Base-by-base conservation (phyloP, 2,888 invertebrate species). In the Schrankia costaestrigalis region DNA sequence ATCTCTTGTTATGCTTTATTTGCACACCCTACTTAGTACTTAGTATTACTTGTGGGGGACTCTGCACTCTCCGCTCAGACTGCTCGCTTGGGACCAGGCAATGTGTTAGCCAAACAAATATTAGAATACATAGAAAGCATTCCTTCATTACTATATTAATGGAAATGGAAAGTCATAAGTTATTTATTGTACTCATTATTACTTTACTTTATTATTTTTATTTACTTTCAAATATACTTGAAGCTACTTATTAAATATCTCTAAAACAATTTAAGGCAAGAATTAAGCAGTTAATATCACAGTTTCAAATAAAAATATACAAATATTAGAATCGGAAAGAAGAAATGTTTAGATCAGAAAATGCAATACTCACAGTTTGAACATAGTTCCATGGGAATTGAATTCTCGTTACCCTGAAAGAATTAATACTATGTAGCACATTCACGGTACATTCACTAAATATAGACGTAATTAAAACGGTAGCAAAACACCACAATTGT, bases 311-410 rank as follows among this genome's bases (percentile, higher is more conserved):
- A 46, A 55, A 56, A 62, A 63, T 30, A 48, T 45, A 46, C 48
- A 48, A 31, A 55, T 50, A 53, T 41, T 42, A 56, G 46, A 45
- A 35, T 44, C 35, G 36, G 52, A 52, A 46, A 48, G 48, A 46
- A 56, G 44, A 48, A 44, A 48, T 50, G 37, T 27, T 22, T 22
- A 34, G 11, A 47, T 29, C 39, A 12, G 13, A 12, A 38, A 27
- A 44, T 36, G 26, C 11, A 43, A 68, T 83, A 94, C 95, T 95
- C 90, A 95, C 96, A 96, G 80, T 96, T 97, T 79, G 97, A 96
- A 92, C 97, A 97, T 67, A 97, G 93, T 91, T 97, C 97, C 96
- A 97, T 96, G 63, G 97, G 97, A 78, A 97, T 92, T 63, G 97
- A 97, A 78, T 93, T 94, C 90, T 97, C 97, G 90, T 97, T 97